A percentile compares a stretch with the other conserved stretches of the same genome.
phyloP scores from a whole-genome alignment of 2,888 invertebrate species.

The Folsomia manolachei region DNA sequence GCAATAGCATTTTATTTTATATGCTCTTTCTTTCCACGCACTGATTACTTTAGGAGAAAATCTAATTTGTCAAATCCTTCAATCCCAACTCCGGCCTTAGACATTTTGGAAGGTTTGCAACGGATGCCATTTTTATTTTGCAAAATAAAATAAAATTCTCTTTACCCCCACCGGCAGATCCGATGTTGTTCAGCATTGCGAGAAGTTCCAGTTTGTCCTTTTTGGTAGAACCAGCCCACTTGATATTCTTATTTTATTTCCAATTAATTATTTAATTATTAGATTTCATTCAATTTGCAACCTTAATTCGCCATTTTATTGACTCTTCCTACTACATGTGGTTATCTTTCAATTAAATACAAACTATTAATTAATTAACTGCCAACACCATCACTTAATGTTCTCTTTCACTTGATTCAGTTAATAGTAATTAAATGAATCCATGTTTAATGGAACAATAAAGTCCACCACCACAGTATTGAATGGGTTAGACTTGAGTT shows the following conservation, averaged over 20 bases:
- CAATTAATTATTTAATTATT: not conserved
- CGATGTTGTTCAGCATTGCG: slow-evolving; percentile 50
- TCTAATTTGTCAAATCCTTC: slow-evolving; percentile 5
- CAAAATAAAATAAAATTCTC: not conserved
- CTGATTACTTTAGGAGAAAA: not conserved
- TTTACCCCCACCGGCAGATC: slow-evolving; percentile 43
- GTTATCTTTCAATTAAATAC: not conserved
- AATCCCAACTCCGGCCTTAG: not conserved
- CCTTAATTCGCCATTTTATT: slow-evolving; percentile 2
- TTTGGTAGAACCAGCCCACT: not conserved
- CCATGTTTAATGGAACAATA: not conserved
- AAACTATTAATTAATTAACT: slow-evolving; percentile 4
- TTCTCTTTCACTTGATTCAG: not conserved
- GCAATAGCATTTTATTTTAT: not conserved
- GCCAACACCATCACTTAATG: slow-evolving; percentile 5
- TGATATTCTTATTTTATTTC: not conserved
- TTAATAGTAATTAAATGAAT: slow-evolving; percentile 5
- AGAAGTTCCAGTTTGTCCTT: slow-evolving; percentile 50
- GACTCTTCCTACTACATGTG: not conserved
- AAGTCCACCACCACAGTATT: not conserved
- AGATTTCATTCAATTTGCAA: not conserved
- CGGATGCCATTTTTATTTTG: not conserved
- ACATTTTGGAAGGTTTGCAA: no score
- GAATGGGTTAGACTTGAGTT: not conserved
- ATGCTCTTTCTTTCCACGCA: not conserved